Evolutionary conservation across 2,888 invertebrate species (phyloP), one percentile per base, ranked within the genome.

Genomic region (Drosophila picticornis): DNA sequence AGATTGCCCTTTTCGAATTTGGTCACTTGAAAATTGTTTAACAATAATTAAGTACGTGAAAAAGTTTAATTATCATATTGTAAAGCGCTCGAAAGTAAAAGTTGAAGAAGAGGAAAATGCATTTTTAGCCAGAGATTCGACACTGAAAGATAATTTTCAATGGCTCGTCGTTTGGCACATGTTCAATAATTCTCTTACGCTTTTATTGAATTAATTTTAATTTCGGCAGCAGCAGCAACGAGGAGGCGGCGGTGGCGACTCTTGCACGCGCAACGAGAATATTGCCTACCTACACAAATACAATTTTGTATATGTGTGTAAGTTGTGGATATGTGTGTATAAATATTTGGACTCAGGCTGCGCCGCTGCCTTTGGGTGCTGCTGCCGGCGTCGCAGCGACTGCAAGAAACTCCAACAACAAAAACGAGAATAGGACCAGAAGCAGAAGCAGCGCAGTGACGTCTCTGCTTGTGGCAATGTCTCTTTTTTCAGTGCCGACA

Each of bases 161-260:
- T 50, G 43, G 10, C 16, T 46, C 16, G 22, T 27, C 27, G 19
- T 58, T 46, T 75, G 84, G 75, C 83, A 80, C 66, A 68, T 68
- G 61, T 63, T 70, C 73, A 81, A 68, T 53, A 55, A 60, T 75
- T 74, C 55, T 27, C 84, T 84, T 80, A 82, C 80, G 72, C 38
- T 81, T 81, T 77, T 75, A 70, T 84, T 86, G 59, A 71, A 77
- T 76, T 84, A 75, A 77, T 74, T 86, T 71, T 48, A 67, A 71
- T 79, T 84, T 79, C 60, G 36, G 63, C 58, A 50, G 32, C 40
- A 56, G 48, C 53, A 75, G 48, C 22, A 27, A 56, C 13, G 53
- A 22, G 27, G 48, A 32, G 59, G 57, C 46, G 16, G 9, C 16
- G 2, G 46, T 46, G 46, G 27, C 63, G 57, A 65, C 65, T 70